Evolutionary conservation across 1,140 invertebrate species (phyloP).

Genomic region (Drosophila sechellia): DNA sequence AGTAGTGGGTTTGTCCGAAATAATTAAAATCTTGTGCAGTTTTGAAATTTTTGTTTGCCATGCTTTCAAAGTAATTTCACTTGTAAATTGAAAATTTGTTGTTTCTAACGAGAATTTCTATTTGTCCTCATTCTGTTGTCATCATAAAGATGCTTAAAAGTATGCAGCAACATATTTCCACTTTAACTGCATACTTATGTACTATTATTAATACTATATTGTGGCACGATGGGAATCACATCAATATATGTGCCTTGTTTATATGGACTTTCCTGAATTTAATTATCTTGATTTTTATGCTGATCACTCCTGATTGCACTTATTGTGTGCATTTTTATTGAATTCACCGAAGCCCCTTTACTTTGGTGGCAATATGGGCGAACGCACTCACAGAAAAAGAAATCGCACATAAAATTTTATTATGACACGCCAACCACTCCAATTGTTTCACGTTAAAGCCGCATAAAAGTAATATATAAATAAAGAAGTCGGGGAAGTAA

Average conservation of each 20-base stretch:
- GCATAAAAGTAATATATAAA: slow-evolving; percentile 61
- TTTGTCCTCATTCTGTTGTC: neutral
- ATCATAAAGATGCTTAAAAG: neutral
- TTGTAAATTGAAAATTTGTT: neutral
- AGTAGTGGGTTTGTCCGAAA: neutral
- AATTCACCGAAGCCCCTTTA: slow-evolving; percentile 7
- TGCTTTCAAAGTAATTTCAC: neutral
- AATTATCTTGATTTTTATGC: slow-evolving; percentile 51
- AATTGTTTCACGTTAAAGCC: slow-evolving; percentile 67
- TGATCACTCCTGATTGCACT: slow-evolving; percentile 48
- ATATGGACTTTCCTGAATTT: slow-evolving; percentile 27
- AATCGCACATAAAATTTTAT: slow-evolving; percentile 72
- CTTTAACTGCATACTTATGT: neutral
- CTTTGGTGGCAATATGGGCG: slow-evolving; percentile 31
- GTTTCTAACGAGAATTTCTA: neutral
- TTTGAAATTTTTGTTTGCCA: neutral
- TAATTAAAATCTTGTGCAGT: neutral
- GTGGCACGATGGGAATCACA: no score
- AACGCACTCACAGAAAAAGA: slow-evolving; percentile 25
- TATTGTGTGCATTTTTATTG: slow-evolving; percentile 30
- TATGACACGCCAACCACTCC: slow-evolving; percentile 36
- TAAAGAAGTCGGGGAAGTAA: slow-evolving; percentile 15
- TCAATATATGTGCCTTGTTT: neutral
- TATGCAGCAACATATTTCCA: neutral
- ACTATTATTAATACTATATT: neutral